Base-by-base conservation (phyloP, 2,888 invertebrate species). In the Xestia rhomboidea region DNA sequence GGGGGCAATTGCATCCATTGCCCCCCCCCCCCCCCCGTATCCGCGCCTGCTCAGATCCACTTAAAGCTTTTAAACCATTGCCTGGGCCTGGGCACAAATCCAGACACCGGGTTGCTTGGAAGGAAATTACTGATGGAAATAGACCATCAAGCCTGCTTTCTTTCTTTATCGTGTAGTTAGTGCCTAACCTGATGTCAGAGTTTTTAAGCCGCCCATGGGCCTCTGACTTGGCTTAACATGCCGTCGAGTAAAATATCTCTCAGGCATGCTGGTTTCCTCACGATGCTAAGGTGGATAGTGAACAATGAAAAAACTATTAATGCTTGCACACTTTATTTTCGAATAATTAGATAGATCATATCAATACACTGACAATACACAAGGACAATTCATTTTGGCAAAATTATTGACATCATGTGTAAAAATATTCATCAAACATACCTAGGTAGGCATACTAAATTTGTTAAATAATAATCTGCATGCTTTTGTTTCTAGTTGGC, bases 311-410 rank as follows among this genome's bases (percentile, higher is more conserved):
- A 77, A 79, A 60, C 24, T 34, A 34, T 34, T 5, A 87, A 93
- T 95, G 94, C 94, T 93, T 93, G 91, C 92, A 95, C 92, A 94
- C 91, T 95, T 95, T 95, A 95, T 92, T 91, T 92, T 83, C 79
- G 85, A 91, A 90, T 92, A 91, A 87, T 91, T 76, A 91, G 80
- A 89, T 90, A 92, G 81, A 89, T 57, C 75, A 83, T 89, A 89
- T 88, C 83, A 89, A 87, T 90, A 89, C 88, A 89, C 80, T 81
- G 77, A 85, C 76, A 77, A 84, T 83, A 87, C 85, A 88, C 74
- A 79, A 82, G 51, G 60, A 85, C 54, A 88, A 77, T 78, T 81
- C 68, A 86, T 80, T 82, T 83, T 82, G 81, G 73, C 62, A 81
- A 81, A 83, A 81, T 83, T 74, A 84, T 76, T 68, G 66, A 78